Conservation (phyloP, 2,113 vertebrate species). For the Paraplagusia blochii region DNA sequence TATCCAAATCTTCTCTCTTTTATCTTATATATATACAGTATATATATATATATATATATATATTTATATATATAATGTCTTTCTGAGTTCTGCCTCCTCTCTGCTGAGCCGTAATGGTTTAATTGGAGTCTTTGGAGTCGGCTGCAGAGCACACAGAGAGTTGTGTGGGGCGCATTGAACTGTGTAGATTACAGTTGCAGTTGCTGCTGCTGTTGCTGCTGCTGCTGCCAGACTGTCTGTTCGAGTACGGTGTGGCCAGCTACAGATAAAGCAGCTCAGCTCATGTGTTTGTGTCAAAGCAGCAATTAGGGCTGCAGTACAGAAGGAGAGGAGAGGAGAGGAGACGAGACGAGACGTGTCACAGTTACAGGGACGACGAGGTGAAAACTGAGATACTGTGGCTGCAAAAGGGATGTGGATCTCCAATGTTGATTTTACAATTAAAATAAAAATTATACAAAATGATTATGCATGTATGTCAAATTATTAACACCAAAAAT, state of each 20-base stretch:
- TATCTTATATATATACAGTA: no score
- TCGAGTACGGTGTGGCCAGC: slow-evolving; percentile 49
- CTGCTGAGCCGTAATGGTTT: slow-evolving; percentile 57
- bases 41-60: no score
- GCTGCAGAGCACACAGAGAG: slow-evolving; percentile 37
- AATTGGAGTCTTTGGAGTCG: slow-evolving; percentile 62
- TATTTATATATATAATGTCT: no score
- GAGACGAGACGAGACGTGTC: no score
- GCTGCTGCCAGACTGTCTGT: slow-evolving; percentile 43
- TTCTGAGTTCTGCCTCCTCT: slow-evolving; percentile 16
- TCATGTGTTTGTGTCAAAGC: slow-evolving; percentile 59
- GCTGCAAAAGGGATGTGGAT: no score
- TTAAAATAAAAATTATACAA: no score
- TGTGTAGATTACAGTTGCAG: slow-evolving; percentile 26
- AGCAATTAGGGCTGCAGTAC: slow-evolving; percentile 64
- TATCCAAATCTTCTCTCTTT: no score
- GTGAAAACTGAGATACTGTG: no score
- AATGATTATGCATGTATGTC: no score
- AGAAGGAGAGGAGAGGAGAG: slow-evolving; percentile 41
- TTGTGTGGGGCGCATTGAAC: slow-evolving; percentile 31
- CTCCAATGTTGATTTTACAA: no score
- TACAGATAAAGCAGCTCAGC: slow-evolving; percentile 56
- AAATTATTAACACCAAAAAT: no score
- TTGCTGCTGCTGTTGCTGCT: slow-evolving; percentile 36
- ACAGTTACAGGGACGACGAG: no score